phyloP scores from a whole-genome alignment of 2,888 invertebrate species.

The Pyralis farinalis region DNA sequence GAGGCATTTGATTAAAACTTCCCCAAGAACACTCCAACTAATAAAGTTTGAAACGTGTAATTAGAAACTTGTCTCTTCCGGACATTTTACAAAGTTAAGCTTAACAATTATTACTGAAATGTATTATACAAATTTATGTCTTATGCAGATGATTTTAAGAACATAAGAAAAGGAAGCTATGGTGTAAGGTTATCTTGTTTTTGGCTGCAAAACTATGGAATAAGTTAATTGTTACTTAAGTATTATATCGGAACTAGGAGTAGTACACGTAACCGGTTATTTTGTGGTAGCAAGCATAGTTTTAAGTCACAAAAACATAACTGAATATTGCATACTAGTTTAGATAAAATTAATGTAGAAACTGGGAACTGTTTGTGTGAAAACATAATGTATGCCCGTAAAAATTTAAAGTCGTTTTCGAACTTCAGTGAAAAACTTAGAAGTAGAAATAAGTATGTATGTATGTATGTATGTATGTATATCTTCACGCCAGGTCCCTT shows the following conservation, averaged over 20 bases:
- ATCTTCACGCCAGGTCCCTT: no score
- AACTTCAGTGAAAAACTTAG: no score
- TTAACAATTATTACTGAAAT: background rate
- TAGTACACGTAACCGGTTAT: background rate
- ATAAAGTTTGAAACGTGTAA: constrained; percentile 37
- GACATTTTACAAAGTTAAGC: constrained; percentile 13
- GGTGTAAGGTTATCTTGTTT: background rate
- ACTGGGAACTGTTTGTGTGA: no score
- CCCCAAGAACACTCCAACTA: constrained; percentile 22
- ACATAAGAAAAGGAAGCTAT: background rate
- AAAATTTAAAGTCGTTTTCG: no score
- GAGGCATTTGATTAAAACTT: constrained; percentile 26
- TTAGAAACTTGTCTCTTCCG: constrained; percentile 31
- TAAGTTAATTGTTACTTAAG: constrained; percentile 3
- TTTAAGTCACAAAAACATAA: background rate
- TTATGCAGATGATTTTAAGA: background rate
- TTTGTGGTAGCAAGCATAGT: background rate
- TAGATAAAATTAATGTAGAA: no score
- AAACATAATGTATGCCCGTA: no score
- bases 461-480: no score
- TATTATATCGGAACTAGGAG: constrained; percentile 1
- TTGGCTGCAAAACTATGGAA: constrained; percentile 2
- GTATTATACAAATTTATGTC: background rate
- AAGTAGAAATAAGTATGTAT: no score
- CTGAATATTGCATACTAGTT: no score